Base-by-base conservation (phyloP, 2,888 invertebrate genomes). In the Pammene aurita region DNA sequence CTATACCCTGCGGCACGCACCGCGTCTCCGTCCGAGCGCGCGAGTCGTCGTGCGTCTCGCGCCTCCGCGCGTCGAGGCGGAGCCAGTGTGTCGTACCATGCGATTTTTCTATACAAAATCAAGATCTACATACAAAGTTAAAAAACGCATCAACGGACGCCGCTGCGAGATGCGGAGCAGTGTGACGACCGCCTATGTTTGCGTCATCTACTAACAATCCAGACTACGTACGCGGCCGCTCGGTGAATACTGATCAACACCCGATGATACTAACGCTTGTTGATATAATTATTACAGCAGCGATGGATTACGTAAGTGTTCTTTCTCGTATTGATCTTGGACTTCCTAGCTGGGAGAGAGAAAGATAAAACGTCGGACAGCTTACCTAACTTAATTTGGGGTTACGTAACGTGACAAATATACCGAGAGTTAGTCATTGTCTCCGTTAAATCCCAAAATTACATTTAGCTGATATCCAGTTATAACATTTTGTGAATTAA, bases 281-380 rank as follows among this genome's bases (percentile, higher is more conserved):
- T 63, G 35, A 63, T 46, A 58, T 44, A 64, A 52, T 68, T 57
- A 69, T 69, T 26, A 64, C 46, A 68, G 44, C 50, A 26, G 13
- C 18, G 10, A 61, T 41, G 18, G 55, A n/a, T 68, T 68, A 58
- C 63, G 63, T 63, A 68, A 68, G 66, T 57, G 16, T 60, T 52
- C 54, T 48, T 50, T 50, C 62, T 62, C 5, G 61, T 64, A 68
- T 64, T 64, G 68, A 68, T 68, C 55, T 58, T 35, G 50, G 42
- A 55, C 16, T 26, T 64, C 55, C 62, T 44, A 58, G 63, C 16
- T 18, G 42, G n/a, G 46, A 55, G 52, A 57, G 16, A 13, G 14
- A 9, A 7, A 34, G 58, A 57, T 18, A 34, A 16, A 48, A 35
- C 18, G 35, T 61, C 60, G 60, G 6, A 14, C 38, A 62, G 62